Percentiles rank a stretch among this genome's conserved stretches.
Conservation (phyloP, 2,888 invertebrate genomes). For the Parnassius glacialis region DNA sequence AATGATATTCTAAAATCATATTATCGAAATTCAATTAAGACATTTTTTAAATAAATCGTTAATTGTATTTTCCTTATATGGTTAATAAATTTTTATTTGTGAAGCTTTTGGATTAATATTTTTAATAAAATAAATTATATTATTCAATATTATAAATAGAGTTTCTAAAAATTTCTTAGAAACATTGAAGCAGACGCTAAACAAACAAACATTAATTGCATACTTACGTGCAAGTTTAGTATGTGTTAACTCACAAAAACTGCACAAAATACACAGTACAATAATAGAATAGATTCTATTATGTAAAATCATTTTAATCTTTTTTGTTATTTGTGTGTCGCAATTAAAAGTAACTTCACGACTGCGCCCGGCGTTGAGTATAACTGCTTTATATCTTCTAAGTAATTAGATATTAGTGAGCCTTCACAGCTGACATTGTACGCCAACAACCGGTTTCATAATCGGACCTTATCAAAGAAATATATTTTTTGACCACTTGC, state of each 20-base stretch:
- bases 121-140: too few relatives aligned
- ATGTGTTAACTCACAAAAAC: constrained; percentile 43
- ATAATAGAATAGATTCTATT: constrained; percentile 35
- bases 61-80: too few relatives aligned
- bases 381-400: constrained; percentile 62
- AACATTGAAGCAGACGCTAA: too few relatives aligned
- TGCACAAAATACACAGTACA: constrained; percentile 41
- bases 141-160: too few relatives aligned
- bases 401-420: constrained; percentile 49
- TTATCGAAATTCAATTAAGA: too few relatives aligned
- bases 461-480: constrained; percentile 16
- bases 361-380: constrained; percentile 44
- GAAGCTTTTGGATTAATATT: too few relatives aligned
- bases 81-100: too few relatives aligned
- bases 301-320: constrained; percentile 48
- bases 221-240: constrained; percentile 65
- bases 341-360: constrained; percentile 46
- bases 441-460: constrained; percentile 38
- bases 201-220: not conserved
- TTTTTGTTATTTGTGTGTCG: constrained; percentile 35
- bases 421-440: constrained; percentile 49
- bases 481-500: constrained; percentile 10
- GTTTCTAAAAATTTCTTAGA: too few relatives aligned
- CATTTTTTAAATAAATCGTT: too few relatives aligned
- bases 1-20: too few relatives aligned